A percentile compares a stretch with the other conserved stretches of the same genome.
Conservation (phyloP, 2,113 vertebrate genomes). For the Formicarius rufipectus region DNA sequence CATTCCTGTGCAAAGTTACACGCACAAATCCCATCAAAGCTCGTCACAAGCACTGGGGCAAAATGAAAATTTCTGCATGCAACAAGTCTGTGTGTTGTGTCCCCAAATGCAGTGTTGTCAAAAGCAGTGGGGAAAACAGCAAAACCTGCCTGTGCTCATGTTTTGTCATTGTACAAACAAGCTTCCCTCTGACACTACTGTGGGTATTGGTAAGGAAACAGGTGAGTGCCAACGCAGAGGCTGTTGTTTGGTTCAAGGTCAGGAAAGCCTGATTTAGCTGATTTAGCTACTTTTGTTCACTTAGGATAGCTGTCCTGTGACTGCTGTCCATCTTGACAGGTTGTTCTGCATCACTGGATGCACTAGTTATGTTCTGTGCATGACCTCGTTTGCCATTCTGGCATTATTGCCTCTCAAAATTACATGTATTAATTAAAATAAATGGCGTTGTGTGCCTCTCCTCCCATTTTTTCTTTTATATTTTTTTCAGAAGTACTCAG, state of each 20-base stretch:
- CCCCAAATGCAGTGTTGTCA: background rate
- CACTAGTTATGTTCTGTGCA: background rate
- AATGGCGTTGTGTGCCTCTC: background rate
- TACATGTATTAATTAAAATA: background rate
- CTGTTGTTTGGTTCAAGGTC: background rate
- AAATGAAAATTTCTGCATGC: background rate
- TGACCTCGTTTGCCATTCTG: background rate
- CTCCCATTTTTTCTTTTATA: background rate
- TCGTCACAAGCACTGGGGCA: background rate
- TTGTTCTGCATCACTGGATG: background rate
- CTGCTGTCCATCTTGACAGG: background rate
- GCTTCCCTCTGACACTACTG: background rate
- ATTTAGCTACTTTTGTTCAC: background rate
- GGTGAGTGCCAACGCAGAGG: background rate
- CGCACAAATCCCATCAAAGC: background rate
- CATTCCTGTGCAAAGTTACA: background rate
- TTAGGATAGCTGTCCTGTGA: conserved; percentile 30
- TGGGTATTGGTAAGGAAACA: background rate
- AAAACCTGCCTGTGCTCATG: background rate
- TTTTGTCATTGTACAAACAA: background rate
- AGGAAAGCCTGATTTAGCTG: conserved; percentile 18
- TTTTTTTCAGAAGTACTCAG: background rate
- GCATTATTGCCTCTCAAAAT: background rate
- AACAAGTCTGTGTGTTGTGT: background rate
- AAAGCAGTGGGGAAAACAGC: background rate